Evolutionary conservation across 2,797 vertebrate species (phyloP), one percentile per base, ranked within the genome.

Genomic region (Squalus acanthias): DNA sequence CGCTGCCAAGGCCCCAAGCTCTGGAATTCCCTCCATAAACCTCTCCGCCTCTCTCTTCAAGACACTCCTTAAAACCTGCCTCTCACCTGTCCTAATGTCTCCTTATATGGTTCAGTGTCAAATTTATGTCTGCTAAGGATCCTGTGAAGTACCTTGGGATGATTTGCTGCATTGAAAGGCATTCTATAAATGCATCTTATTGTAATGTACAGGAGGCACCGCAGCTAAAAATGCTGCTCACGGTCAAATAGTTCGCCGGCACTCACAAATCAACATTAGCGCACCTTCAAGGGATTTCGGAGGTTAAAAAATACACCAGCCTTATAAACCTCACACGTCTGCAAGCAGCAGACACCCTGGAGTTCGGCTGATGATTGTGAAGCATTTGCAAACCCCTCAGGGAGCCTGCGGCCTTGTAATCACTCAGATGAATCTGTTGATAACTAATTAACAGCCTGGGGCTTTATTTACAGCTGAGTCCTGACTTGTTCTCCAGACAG

Each of bases 401-500:
- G 29, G 57, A 63, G 13, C 0, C 29, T 4, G 5, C 17, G 33
- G 57, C 29, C 57, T 91, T 91, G 57, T 91, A 91, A 91, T 65
- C 57, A 65, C 88, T 91, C 15, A 29, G 10, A 60, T 8, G 88
- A 91, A 91, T 91, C 60, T 65, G 29, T 63, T 20, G 29, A 29
- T 91, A 65, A 63, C 88, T 91, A 91, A 91, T 91, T 91, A 65
- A 60, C 57, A 91, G 88, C 26, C 88, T 91, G 88, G 50, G 57
- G 88, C 13, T 57, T 91, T 29, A n/a, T 63, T 60, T 91, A 63
- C 57, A 33, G 88, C 60, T 65, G 12, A 65, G 88, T 15, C 29
- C 57, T 20, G 88, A 91, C 57, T 63, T 12, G 33, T 65, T 33
- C 57, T 5, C 57, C 13, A 33, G 5, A 91, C 33, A 60, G 57